Base-by-base conservation (phyloP, 1,140 invertebrate species). In the Zaprionus ornatus region DNA sequence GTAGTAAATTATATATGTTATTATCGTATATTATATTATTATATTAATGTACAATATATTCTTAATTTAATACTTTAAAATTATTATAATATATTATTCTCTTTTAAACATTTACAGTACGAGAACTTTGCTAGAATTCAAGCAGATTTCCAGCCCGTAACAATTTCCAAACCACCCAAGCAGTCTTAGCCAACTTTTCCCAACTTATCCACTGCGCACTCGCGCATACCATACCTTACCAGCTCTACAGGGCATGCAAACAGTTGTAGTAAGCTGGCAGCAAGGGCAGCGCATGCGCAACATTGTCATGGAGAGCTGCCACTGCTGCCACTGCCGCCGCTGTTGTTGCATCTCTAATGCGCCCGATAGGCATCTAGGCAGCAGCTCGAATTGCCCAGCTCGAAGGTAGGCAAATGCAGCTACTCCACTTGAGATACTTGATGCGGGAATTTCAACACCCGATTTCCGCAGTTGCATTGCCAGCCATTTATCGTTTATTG, bases 201-300 rank as follows among this genome's bases (percentile, higher is more conserved):
- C 13, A 25, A 23, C 21, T 9, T 19, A 21, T 48, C 3, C 19
- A 6, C 12, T 45, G 1, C 1, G 3, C 2, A 54, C 21, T 25
- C 10, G 17, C 3, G 37, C 13, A 61, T 56, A 68, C 71, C 56
- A n/a, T n/a, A n/a, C n/a, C n/a, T n/a, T n/a, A n/a, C 48, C 55
- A 42, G 2, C 29, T 21, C 25, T 54, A 7, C 17, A 17, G 37
- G 15, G 37, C 37, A 54, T 56, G 60, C 32, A 52, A 61, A 48
- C 57, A 40, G 32, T 59, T 52, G 7, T 19, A 60, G 63, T 23
- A 50, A 68, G 50, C 48, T 55, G 19, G 40, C 29, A 48, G 15
- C 57, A 74, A 74, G 72, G 72, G 72, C 72, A 74, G 67, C 62
- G 69, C 74, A 55, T 66, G 74, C 74, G 40, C 74, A 72, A 54